phyloP scores from a whole-genome alignment of 2,797 vertebrate species.

The Chromobotia macracanthus region DNA sequence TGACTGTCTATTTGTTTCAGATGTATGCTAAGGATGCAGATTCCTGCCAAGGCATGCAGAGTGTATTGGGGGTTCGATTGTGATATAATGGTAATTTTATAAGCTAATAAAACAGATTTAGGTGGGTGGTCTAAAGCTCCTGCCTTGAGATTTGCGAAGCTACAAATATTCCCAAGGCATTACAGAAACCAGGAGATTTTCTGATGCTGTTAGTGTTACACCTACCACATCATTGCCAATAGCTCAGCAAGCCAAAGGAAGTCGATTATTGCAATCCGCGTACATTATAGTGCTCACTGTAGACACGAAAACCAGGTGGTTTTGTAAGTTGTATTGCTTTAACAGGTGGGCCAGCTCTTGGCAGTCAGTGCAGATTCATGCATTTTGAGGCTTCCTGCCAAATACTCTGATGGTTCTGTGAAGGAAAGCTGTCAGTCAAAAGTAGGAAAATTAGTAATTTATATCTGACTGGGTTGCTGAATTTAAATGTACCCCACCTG shows the following conservation, averaged over 20 bases:
- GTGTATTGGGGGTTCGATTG: neutral
- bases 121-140: constrained; percentile 16
- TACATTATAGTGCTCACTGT: neutral
- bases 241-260: neutral
- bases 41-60: neutral
- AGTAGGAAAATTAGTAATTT: neutral
- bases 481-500: neutral
- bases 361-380: neutral
- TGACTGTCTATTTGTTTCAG: neutral
- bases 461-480: neutral
- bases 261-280: neutral
- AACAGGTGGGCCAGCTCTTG: constrained; percentile 23
- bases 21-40: neutral
- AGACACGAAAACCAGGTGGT: neutral
- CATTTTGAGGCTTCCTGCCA: neutral
- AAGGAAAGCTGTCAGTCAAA: neutral
- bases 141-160: constrained; percentile 3
- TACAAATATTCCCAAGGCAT: constrained; percentile 31
- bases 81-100: constrained; percentile 8
- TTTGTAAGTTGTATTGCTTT: constrained; percentile 16
- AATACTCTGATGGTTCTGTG: neutral
- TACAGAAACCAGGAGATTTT: constrained; percentile 11
- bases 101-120: constrained; percentile 13
- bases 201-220: constrained; percentile 4
- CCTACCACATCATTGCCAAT: neutral